Percentiles rank a stretch among this genome's conserved stretches.
phyloP scores from a whole-genome alignment of 1,140 invertebrate genomes.

The Drosophila trapezifrons region DNA sequence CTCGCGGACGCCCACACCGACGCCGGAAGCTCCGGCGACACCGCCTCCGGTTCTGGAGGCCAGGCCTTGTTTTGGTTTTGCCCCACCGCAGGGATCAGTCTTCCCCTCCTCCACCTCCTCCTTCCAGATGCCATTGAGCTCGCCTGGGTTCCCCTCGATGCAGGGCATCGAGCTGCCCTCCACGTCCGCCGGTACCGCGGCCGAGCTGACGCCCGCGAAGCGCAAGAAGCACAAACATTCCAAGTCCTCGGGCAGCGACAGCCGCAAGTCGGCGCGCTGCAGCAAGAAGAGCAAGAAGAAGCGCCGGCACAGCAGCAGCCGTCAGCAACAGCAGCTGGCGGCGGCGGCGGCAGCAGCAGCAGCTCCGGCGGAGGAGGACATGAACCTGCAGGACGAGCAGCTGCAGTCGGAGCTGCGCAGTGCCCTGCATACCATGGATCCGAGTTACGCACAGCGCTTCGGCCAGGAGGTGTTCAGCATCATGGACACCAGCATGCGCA shows the following conservation, averaged over 20 bases:
- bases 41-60: constrained; percentile 35
- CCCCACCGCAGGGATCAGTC: constrained; percentile 18
- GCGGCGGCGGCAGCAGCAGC: not conserved
- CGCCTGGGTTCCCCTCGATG: constrained; percentile 75
- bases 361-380: constrained; percentile 50
- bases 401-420: constrained; percentile 78
- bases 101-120: constrained; percentile 38
- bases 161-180: constrained; percentile 77
- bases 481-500: constrained; percentile 91
- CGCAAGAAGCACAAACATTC: constrained; percentile 84
- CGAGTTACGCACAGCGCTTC: constrained; percentile 68
- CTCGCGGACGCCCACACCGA: constrained; percentile 61
- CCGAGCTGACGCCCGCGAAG: constrained; percentile 61
- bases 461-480: constrained; percentile 88
- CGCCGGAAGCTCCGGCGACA: constrained; percentile 7
- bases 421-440: constrained; percentile 70
- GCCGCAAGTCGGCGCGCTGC: constrained; percentile 72
- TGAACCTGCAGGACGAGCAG: constrained; percentile 81
- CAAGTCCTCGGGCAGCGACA: constrained; percentile 75
- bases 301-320: constrained; percentile 59
- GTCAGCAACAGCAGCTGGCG: constrained; percentile 47
- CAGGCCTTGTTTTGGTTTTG: constrained; percentile 43
- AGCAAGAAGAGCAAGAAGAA: constrained; percentile 82
- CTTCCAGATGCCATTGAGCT: constrained; percentile 53
- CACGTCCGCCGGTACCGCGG: constrained; percentile 39